These are phyloP conservation scores for Eutolmus rufibarbis DNA, from an alignment of 2,888 invertebrate genomes.

Conservation along the genomic window DNA sequence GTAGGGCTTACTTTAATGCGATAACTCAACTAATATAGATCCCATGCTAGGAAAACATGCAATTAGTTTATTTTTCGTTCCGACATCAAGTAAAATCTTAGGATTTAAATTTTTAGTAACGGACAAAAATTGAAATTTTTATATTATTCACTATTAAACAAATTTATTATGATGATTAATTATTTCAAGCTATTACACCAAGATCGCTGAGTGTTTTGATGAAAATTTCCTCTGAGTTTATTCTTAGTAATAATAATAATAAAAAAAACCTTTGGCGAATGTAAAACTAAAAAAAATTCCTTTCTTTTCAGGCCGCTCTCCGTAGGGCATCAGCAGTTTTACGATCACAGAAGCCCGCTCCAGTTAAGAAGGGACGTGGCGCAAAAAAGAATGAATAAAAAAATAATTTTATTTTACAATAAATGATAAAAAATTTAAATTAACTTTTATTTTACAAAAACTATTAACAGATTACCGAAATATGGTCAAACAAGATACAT, in stretches of 20 bases:
- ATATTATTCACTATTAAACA: too few species aligned
- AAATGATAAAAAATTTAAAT: conserved; percentile 1
- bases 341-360: conserved; percentile 87
- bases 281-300: not conserved
- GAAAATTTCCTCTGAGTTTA: conserved; percentile 50
- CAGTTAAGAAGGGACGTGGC: conserved; percentile 73
- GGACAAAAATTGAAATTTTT: too few species aligned
- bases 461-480: too few species aligned
- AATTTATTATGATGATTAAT: conserved; percentile 9
- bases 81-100: not conserved
- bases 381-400: conserved; percentile 82
- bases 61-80: not conserved
- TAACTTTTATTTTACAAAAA: not conserved
- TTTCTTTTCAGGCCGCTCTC: conserved; percentile 76
- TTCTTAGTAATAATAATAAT: conserved; percentile 15
- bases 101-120: not conserved
- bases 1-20: too few species aligned
- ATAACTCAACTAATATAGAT: too few species aligned
- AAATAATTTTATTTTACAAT: conserved; percentile 50
- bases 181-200: conserved; percentile 55
- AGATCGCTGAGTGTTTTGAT: conserved; percentile 64
- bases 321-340: conserved; percentile 93
- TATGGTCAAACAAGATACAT: too few species aligned
- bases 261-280: not conserved
- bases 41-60: too few species aligned